Conservation (phyloP, 2,797 vertebrate species). For the Bradypodion pumilum region DNA sequence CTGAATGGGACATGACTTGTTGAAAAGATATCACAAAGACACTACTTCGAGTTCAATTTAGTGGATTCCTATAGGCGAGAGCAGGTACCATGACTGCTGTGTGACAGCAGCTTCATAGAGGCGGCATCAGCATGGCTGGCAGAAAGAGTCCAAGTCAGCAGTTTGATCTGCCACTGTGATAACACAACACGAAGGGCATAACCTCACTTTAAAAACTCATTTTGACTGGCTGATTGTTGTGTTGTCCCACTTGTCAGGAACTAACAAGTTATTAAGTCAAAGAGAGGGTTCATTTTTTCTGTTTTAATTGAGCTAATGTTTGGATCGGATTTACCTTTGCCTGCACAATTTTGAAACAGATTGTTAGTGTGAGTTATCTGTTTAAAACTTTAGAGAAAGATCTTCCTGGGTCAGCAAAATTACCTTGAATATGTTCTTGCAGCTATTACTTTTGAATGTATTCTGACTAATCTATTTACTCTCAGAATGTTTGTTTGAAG, state of each 20-base stretch:
- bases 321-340: constrained; percentile 36
- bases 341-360: constrained; percentile 46
- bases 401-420: constrained; percentile 49
- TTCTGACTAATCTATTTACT: constrained; percentile 41
- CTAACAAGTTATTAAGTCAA: constrained; percentile 66
- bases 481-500: constrained; percentile 23
- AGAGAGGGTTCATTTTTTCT: constrained; percentile 54
- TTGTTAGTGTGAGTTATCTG: constrained; percentile 51
- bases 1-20: constrained; percentile 81
- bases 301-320: constrained; percentile 67
- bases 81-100: constrained; percentile 66
- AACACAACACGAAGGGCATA: constrained; percentile 69
- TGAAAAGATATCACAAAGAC: constrained; percentile 81
- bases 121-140: constrained; percentile 59
- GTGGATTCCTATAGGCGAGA: constrained; percentile 65
- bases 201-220: constrained; percentile 71
- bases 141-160: constrained; percentile 70
- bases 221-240: constrained; percentile 69
- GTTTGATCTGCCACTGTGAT: constrained; percentile 65
- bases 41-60: constrained; percentile 78
- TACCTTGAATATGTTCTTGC: constrained; percentile 33
- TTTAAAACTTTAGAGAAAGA: constrained; percentile 50
- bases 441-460: constrained; percentile 48
- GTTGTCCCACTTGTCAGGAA: constrained; percentile 66
- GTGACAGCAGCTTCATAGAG: constrained; percentile 69